Percentiles rank a stretch among this genome's conserved stretches.
Evolutionary conservation across 2,113 vertebrate species (phyloP).

Genomic region (Pterophyllum scalare): DNA sequence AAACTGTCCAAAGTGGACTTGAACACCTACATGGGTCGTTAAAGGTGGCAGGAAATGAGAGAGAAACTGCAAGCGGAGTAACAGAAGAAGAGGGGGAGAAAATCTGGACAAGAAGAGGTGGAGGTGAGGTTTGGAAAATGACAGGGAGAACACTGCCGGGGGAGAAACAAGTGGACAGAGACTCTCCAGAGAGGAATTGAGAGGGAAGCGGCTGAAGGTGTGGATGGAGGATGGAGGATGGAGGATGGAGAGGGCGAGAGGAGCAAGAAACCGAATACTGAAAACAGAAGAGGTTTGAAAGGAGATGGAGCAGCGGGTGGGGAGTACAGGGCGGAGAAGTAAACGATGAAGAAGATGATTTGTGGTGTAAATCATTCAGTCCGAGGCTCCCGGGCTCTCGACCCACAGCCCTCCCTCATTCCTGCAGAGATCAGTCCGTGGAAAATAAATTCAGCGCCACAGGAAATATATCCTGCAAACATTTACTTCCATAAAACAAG

Average conservation of each 20-base stretch:
- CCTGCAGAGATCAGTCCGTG: not conserved
- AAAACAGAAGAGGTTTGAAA: not conserved
- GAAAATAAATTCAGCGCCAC: not conserved
- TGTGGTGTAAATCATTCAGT: not conserved
- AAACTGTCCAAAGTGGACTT: not conserved
- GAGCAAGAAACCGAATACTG: not conserved
- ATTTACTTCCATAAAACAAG: not conserved
- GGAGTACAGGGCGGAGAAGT: not conserved
- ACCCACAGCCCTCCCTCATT: not conserved
- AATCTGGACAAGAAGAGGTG: not conserved
- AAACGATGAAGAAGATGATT: not conserved
- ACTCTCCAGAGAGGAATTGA: not conserved
- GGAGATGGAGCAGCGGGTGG: not conserved
- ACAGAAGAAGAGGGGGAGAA: not conserved
- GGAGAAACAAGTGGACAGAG: not conserved
- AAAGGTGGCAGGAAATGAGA: not conserved
- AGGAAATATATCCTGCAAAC: not conserved
- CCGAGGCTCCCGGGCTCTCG: not conserved
- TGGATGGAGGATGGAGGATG: accelerated
- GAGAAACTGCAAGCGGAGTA: not conserved
- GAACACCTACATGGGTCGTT: not conserved
- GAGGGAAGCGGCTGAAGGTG: not conserved
- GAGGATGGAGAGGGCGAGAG: not conserved
- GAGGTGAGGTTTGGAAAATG: not conserved
- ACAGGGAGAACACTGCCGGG: not conserved